A percentile compares a stretch with the other conserved stretches of the same genome.
Conservation (phyloP, 2,888 invertebrate species). For the Eurytoma adleriae region DNA sequence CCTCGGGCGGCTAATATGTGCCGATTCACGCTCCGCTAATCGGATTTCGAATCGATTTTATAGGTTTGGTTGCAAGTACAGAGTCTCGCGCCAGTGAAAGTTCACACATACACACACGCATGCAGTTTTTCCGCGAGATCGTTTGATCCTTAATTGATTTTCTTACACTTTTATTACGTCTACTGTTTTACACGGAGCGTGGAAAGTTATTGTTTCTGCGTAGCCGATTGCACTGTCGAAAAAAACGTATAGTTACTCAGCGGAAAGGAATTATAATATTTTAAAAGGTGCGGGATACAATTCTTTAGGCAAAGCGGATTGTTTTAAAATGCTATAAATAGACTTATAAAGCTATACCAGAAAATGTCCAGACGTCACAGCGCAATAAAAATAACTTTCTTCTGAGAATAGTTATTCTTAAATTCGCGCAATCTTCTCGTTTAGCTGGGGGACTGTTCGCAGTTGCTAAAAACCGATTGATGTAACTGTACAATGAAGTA, state of each 20-base stretch:
- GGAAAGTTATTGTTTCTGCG: background rate
- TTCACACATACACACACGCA: background rate
- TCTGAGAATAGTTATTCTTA: slow-evolving; percentile 33
- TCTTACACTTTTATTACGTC: slow-evolving; percentile 11
- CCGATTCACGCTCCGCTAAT: slow-evolving; percentile 19
- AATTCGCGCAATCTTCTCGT: slow-evolving; percentile 18
- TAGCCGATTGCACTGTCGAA: background rate
- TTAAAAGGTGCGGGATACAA: background rate
- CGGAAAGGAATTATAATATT: background rate
- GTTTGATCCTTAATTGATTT: slow-evolving; percentile 28
- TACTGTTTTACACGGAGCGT: background rate
- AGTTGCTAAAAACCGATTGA: slow-evolving; percentile 28
- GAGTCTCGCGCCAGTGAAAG: slow-evolving; percentile 32
- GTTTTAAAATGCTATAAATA: slow-evolving; percentile 7
- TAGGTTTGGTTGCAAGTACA: background rate
- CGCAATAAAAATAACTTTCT: slow-evolving; percentile 35
- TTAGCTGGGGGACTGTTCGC: slow-evolving; percentile 7
- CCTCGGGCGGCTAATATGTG: background rate
- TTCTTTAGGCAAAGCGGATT: background rate
- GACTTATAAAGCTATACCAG: slow-evolving; percentile 7
- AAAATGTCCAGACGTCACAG: slow-evolving; percentile 16
- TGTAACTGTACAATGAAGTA: slow-evolving; percentile 24
- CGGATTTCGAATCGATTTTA: slow-evolving; percentile 17
- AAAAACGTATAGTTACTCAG: background rate
- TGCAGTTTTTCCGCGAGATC: background rate